Conservation (phyloP, 2,113 vertebrate genomes). For the Carettochelys insculpta region DNA sequence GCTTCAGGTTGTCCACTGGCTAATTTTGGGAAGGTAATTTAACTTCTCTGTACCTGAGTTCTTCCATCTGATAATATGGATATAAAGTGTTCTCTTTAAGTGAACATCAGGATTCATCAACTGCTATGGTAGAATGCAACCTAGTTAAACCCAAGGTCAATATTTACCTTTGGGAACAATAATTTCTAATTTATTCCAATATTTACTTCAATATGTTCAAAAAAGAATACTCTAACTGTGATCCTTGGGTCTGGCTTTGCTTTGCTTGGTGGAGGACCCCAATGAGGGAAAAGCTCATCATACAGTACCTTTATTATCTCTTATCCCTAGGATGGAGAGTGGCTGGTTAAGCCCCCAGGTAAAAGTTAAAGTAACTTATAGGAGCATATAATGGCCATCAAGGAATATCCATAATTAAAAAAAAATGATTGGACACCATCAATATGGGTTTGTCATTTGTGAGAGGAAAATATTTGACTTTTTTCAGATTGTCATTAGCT, state of each 20-base stretch:
- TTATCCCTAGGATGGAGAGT: neutral
- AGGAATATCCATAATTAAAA: neutral
- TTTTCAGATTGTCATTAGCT: neutral
- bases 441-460: neutral
- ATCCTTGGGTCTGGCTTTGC: neutral
- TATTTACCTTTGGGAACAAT: accelerated
- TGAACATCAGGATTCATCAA: neutral
- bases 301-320: neutral
- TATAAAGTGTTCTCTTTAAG: neutral
- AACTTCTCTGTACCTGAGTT: accelerated
- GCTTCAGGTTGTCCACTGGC: neutral
- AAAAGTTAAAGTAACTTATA: neutral
- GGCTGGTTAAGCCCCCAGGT: neutral
- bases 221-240: neutral
- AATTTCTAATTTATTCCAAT: neutral
- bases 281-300: neutral
- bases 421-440: neutral
- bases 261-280: neutral
- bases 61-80: neutral
- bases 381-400: neutral
- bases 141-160: neutral
- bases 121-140: accelerated
- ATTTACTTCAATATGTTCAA: neutral
- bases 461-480: neutral
- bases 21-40: neutral